phyloP scores from a whole-genome alignment of 2,797 vertebrate species.

The Phalanger gymnotis region DNA sequence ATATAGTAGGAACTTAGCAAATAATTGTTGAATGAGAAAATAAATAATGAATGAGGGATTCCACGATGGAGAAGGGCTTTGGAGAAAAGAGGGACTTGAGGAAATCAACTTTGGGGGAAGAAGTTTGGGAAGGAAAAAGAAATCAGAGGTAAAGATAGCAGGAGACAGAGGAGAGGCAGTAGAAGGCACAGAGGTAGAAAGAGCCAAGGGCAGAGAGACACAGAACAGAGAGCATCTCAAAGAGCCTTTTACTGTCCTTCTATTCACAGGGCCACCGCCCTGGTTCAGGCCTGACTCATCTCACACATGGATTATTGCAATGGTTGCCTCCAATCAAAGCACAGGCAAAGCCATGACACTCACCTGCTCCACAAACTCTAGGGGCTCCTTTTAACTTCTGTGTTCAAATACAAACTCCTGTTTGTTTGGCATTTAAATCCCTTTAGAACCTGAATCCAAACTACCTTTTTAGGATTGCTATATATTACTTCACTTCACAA shows the following conservation, averaged over 20 bases:
- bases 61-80: background rate
- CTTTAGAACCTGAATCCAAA: background rate
- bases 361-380: background rate
- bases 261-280: background rate
- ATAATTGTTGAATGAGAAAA: background rate
- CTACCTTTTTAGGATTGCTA: background rate
- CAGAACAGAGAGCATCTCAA: background rate
- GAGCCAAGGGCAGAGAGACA: background rate
- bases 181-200: background rate
- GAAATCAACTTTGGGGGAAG: background rate
- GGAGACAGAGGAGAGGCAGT: background rate
- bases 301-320: too few relatives aligned
- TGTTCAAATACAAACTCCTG: background rate
- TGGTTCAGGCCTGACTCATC: too few relatives aligned
- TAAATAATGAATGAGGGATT: background rate
- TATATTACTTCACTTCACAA: background rate
- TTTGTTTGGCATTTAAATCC: background rate
- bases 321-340: background rate
- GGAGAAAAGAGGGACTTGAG: background rate
- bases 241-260: background rate
- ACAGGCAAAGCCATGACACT: background rate
- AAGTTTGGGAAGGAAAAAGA: background rate
- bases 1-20: background rate
- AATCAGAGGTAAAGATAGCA: background rate
- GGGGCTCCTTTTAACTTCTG: background rate